phyloP scores from a whole-genome alignment of 2,113 vertebrate species.

The Pygoscelis adeliae region DNA sequence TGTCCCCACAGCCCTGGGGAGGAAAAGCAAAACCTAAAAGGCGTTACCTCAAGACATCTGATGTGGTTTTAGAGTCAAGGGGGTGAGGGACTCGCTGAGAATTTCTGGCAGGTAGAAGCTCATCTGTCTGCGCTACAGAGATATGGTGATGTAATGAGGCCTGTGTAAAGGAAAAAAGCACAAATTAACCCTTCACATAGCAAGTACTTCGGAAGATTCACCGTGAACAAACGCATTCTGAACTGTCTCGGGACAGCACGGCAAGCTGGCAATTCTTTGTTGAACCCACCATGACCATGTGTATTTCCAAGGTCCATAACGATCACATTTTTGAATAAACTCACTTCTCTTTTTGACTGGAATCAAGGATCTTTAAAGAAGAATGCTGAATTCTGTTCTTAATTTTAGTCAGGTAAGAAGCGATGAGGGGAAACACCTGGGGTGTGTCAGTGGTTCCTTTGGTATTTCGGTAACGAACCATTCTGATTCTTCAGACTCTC shows the following conservation, averaged over 20 bases:
- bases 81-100: constrained; percentile 91
- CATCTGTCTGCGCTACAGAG: constrained; percentile 92
- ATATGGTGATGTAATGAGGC: constrained; percentile 97
- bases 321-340: background rate
- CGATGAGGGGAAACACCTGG: no score
- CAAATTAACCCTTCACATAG: background rate
- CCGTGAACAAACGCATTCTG: background rate
- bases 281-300: fast-evolving
- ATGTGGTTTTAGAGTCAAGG: constrained; percentile 97
- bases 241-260: background rate
- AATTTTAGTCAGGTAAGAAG: background rate
- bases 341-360: background rate
- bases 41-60: constrained; percentile 93
- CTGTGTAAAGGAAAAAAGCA: constrained; percentile 65
- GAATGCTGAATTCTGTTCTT: background rate
- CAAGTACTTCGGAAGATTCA: background rate
- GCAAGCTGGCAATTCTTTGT: fast-evolving
- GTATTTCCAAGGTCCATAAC: background rate
- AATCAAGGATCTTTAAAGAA: background rate
- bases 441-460: background rate
- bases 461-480: background rate
- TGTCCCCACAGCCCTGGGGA: background rate
- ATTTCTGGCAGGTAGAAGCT: constrained; percentile 88
- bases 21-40: background rate
- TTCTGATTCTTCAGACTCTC: background rate